Percentiles rank a stretch among this genome's conserved stretches.
Conservation (phyloP, 30 jellyfish, hydroid and myxozoan species). For the Nemopilema nomurai region DNA sequence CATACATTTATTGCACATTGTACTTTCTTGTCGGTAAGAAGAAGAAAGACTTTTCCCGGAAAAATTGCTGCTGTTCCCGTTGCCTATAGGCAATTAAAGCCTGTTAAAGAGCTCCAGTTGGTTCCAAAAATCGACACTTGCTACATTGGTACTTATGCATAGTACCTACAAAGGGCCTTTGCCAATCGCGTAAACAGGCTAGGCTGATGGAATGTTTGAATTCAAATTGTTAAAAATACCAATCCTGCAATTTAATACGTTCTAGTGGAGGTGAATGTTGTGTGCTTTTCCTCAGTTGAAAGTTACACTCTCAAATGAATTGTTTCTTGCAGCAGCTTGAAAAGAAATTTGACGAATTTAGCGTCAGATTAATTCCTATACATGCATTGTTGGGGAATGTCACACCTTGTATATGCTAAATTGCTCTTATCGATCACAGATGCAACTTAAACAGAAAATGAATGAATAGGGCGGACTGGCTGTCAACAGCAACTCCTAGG, state of each 20-base stretch:
- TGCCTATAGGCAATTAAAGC: background rate
- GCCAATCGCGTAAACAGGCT: background rate
- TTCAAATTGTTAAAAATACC: background rate
- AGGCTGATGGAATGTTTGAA: background rate
- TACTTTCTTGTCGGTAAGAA: background rate
- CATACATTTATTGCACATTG: too few species aligned
- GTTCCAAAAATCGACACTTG: too few species aligned
- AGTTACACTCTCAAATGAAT: background rate
- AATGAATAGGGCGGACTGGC: background rate
- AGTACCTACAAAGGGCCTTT: too few species aligned
- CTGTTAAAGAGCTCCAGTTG: background rate
- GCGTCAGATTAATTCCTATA: background rate
- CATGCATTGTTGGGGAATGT: background rate
- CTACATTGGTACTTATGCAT: too few species aligned
- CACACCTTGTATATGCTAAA: background rate
- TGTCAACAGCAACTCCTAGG: background rate
- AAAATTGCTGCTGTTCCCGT: background rate
- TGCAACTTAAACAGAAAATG: too few species aligned
- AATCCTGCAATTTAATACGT: background rate
- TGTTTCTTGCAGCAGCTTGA: background rate
- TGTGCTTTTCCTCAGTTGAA: background rate
- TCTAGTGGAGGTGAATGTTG: background rate
- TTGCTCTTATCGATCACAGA: background rate
- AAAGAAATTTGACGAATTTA: background rate
- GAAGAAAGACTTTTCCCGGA: background rate